Conservation (phyloP, 2,113 vertebrate species). For the Todiramphus saurophagus region DNA sequence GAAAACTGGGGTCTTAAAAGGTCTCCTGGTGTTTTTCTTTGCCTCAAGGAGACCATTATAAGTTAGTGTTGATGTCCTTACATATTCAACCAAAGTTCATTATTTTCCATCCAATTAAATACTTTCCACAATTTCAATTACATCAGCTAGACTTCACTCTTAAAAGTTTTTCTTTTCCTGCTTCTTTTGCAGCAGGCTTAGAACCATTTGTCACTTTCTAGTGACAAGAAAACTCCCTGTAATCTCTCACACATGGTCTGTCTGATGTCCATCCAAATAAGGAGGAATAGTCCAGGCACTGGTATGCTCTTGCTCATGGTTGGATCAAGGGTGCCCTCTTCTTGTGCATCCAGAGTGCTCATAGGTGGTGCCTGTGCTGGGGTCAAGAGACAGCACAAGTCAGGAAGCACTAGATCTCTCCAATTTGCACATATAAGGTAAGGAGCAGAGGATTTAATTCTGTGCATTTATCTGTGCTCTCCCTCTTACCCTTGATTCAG, state of each 20-base stretch:
- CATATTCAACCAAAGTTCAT: not conserved
- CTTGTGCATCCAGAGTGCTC: not conserved
- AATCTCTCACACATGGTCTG: accelerated
- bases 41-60: not conserved
- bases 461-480: not conserved
- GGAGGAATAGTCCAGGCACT: not conserved
- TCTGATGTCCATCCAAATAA: not conserved
- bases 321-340: not conserved
- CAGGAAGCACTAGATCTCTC: not conserved
- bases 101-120: not conserved
- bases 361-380: accelerated
- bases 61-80: not conserved
- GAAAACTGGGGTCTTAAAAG: constrained; percentile 40
- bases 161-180: not conserved
- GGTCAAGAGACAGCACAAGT: not conserved
- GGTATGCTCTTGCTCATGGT: accelerated
- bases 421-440: not conserved
- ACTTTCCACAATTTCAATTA: not conserved
- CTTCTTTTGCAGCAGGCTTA: not conserved
- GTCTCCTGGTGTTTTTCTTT: constrained; percentile 22
- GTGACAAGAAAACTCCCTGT: not conserved
- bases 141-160: not conserved
- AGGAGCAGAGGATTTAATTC: not conserved
- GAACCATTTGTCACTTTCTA: not conserved
- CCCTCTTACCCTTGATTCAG: not conserved